These are phyloP conservation scores for Ormyrus rosae DNA, from an alignment of 2,888 invertebrate genomes.

Conservation along the genomic window DNA sequence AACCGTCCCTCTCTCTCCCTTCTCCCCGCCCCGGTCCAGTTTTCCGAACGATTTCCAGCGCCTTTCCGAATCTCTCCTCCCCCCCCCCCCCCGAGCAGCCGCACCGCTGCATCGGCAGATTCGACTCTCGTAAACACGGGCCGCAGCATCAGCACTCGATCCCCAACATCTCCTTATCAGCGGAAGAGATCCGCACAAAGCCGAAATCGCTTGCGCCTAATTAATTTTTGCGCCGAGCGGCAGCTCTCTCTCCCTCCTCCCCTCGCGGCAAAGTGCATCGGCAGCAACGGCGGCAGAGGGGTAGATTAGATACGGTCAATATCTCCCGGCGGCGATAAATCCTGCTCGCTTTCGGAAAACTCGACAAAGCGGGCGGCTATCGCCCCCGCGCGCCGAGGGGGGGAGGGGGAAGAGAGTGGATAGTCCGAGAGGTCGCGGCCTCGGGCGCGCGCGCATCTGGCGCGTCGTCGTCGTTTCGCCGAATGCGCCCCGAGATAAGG, in stretches of 20 bases:
- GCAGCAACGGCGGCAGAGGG: background rate
- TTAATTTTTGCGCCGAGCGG: slow-evolving; percentile 44
- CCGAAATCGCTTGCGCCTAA: slow-evolving; percentile 10
- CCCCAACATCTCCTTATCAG: too few species aligned
- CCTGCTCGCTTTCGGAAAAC: background rate
- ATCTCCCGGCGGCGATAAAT: slow-evolving; percentile 25
- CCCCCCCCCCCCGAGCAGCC: too few species aligned
- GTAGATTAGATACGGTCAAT: slow-evolving; percentile 43
- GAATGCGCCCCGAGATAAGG: slow-evolving; percentile 37
- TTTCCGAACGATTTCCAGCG: background rate
- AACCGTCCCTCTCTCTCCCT: background rate
- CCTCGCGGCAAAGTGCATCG: too few species aligned
- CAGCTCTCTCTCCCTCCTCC: background rate
- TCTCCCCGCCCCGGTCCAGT: background rate
- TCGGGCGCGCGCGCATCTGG: slow-evolving; percentile 2
- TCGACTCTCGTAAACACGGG: too few species aligned
- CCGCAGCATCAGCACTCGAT: too few species aligned
- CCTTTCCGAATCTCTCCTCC: too few species aligned
- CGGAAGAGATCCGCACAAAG: background rate
- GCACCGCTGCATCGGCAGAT: too few species aligned
- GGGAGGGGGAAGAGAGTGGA: too few species aligned
- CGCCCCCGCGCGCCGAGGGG: background rate
- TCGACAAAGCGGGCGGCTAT: too few species aligned
- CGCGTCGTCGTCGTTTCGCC: slow-evolving; percentile 34
- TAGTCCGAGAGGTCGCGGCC: background rate